phyloP scores from a whole-genome alignment of 2,888 invertebrate species.

The Caradrina clavipalpis region DNA sequence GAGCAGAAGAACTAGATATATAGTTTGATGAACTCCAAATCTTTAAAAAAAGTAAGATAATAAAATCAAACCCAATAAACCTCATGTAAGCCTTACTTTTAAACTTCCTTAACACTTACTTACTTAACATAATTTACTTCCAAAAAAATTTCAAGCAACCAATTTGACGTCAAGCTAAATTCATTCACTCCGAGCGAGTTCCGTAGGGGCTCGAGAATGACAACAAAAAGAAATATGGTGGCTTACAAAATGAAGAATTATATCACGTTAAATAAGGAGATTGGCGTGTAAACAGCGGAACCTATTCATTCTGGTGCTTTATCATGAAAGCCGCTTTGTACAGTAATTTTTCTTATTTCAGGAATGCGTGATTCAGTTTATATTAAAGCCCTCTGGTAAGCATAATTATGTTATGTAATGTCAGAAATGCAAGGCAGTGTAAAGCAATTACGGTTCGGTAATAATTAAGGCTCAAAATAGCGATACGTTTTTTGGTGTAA shows the following conservation, averaged over 20 bases:
- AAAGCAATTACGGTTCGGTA: too few species aligned
- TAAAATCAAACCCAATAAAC: too few species aligned
- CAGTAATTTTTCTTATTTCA: conserved; percentile 3
- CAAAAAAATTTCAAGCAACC: conserved; percentile 2
- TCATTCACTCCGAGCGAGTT: not conserved
- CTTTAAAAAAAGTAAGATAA: too few species aligned
- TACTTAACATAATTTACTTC: not conserved
- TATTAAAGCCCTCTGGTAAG: too few species aligned
- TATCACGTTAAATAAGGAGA: conserved; percentile 29
- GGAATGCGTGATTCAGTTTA: not conserved
- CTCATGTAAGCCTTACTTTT: too few species aligned
- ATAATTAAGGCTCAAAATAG: too few species aligned
- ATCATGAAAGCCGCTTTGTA: not conserved
- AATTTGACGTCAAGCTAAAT: not conserved
- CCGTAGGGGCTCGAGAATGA: conserved; percentile 19
- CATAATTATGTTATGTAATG: too few species aligned
- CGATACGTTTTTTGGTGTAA: too few species aligned
- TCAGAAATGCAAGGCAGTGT: too few species aligned
- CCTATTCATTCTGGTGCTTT: conserved; percentile 35
- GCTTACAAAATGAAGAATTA: conserved; percentile 39
- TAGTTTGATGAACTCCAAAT: too few species aligned
- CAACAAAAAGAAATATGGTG: conserved; percentile 37
- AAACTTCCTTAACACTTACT: too few species aligned
- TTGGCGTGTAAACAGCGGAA: conserved; percentile 40
- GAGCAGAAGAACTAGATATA: too few species aligned